These are phyloP conservation scores for Chelonoidis abingdonii DNA, from an alignment of 2,113 vertebrate species.

Conservation along the genomic window DNA sequence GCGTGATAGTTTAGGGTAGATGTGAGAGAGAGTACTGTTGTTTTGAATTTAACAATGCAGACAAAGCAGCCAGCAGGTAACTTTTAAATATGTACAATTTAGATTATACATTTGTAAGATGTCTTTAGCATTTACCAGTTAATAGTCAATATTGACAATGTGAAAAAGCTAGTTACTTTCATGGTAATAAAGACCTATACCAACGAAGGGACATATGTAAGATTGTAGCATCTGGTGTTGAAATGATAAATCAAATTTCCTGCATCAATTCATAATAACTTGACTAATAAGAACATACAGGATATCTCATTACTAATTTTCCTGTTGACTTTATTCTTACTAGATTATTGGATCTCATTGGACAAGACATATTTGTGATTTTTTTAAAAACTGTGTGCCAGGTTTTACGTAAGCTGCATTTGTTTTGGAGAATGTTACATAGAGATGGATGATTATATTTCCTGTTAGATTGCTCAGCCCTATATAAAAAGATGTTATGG, in stretches of 20 bases:
- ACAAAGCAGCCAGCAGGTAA: not conserved
- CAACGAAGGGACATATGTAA: not conserved
- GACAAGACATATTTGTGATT: not conserved
- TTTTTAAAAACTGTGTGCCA: not conserved
- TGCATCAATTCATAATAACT: not conserved
- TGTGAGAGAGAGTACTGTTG: not conserved
- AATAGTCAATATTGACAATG: accelerated
- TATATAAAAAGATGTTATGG: not conserved
- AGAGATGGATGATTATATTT: slow-evolving; percentile 4
- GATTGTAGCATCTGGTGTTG: too few species aligned
- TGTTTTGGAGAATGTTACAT: slow-evolving; percentile 25
- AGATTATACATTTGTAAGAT: not conserved
- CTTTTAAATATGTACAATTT: not conserved
- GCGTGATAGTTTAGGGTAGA: not conserved
- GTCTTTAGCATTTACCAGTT: not conserved
- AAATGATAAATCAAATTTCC: not conserved
- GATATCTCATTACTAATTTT: not conserved
- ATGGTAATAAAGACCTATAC: accelerated
- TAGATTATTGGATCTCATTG: not conserved
- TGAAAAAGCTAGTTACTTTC: not conserved
- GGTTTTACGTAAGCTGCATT: not conserved
- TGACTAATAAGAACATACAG: not conserved
- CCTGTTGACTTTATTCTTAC: not conserved
- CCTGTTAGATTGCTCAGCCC: not conserved
- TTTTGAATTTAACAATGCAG: not conserved